Conservation (phyloP, 2,888 invertebrate genomes). For the Anoplius nigerrimus region DNA sequence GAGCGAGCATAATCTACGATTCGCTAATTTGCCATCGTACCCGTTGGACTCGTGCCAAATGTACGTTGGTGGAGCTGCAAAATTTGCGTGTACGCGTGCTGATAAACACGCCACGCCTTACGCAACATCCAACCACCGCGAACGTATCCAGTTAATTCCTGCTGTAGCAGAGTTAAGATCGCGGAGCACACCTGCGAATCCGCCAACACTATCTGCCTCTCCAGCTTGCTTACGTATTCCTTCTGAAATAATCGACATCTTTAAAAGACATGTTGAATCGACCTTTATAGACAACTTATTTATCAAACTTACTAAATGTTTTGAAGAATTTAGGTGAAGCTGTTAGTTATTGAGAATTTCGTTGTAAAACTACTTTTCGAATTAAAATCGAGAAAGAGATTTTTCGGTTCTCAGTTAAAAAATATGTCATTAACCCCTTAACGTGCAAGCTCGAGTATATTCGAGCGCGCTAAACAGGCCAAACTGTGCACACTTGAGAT, state of each 20-base stretch:
- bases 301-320: too few species aligned
- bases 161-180: slow-evolving; percentile 80
- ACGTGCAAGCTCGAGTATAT: too few species aligned
- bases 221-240: slow-evolving; percentile 73
- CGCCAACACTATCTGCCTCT: slow-evolving; percentile 81
- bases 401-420: too few species aligned
- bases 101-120: slow-evolving; percentile 84
- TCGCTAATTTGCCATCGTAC: slow-evolving; percentile 39
- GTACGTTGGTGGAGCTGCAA: slow-evolving; percentile 76
- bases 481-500: too few species aligned
- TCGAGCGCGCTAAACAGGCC: too few species aligned
- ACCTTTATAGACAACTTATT: too few species aligned
- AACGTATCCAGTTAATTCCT: slow-evolving; percentile 80
- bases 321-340: too few species aligned
- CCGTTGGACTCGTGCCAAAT: slow-evolving; percentile 71
- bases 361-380: too few species aligned
- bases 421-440: too few species aligned
- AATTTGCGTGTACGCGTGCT: slow-evolving; percentile 79
- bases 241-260: slow-evolving; percentile 53
- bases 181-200: slow-evolving; percentile 82
- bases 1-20: not conserved
- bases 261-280: too few species aligned
- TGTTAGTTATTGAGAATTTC: too few species aligned
- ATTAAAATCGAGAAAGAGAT: too few species aligned
- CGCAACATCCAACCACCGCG: slow-evolving; percentile 82